A percentile compares a stretch with the other conserved stretches of the same genome.
phyloP scores from a whole-genome alignment of 2,113 vertebrate genomes.

The Scatophagus argus region DNA sequence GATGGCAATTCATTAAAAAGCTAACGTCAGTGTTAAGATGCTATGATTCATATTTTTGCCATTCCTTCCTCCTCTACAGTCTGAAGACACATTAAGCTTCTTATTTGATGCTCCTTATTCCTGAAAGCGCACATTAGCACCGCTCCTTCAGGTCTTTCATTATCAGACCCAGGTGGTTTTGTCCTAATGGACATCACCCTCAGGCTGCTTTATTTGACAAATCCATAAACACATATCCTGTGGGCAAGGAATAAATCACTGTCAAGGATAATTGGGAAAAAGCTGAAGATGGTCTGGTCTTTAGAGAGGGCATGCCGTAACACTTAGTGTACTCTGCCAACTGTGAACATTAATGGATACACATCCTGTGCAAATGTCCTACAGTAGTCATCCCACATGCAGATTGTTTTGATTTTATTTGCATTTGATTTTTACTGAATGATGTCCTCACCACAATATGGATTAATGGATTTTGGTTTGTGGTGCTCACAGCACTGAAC shows the following conservation, averaged over 20 bases:
- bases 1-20: conserved; percentile 12
- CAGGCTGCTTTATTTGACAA: conserved; percentile 20
- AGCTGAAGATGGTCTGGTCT: conserved; percentile 9
- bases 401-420: not conserved
- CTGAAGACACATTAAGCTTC: conserved; percentile 16
- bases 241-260: conserved; percentile 5
- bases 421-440: not conserved
- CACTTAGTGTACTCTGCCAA: not conserved
- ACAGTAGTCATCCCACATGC: not conserved
- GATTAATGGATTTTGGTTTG: not conserved
- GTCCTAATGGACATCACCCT: conserved; percentile 27
- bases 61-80: not conserved
- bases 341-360: not conserved
- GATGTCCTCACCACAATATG: not conserved
- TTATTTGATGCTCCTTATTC: not conserved
- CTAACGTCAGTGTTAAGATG: not conserved
- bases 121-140: conserved; percentile 10
- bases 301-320: not conserved
- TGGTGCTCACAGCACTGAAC: not conserved
- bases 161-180: conserved; percentile 27
- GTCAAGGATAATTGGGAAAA: conserved; percentile 4
- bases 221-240: conserved; percentile 36
- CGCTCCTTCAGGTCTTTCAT: conserved; percentile 14
- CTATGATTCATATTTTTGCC: no score
- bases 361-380: not conserved